phyloP scores from a whole-genome alignment of 2,113 vertebrate species.

The Scartelaos histophorus region DNA sequence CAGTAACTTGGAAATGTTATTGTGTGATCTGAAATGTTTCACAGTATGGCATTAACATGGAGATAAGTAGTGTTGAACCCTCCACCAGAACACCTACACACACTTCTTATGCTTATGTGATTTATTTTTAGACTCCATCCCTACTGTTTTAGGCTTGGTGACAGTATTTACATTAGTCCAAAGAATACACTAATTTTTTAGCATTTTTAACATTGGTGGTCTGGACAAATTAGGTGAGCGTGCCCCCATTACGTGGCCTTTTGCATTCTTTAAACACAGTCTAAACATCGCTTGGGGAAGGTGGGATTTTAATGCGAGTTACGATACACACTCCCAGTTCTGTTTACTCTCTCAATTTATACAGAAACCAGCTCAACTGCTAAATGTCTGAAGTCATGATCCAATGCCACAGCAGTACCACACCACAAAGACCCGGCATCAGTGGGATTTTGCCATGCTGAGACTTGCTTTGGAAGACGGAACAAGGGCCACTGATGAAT shows the following conservation, averaged over 20 bases:
- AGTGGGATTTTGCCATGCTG: background rate
- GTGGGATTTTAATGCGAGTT: conserved; percentile 11
- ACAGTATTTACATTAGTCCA: background rate
- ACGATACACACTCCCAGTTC: background rate
- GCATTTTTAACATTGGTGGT: background rate
- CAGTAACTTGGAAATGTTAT: no score
- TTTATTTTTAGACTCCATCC: background rate
- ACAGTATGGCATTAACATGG: no score
- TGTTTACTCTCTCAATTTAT: background rate
- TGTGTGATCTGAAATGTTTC: no score
- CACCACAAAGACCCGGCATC: background rate
- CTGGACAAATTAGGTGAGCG: background rate
- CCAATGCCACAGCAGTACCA: background rate
- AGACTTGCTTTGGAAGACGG: background rate
- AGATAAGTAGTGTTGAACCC: no score
- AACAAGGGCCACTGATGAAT: conserved; percentile 7
- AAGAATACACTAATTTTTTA: background rate
- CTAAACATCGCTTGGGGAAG: background rate
- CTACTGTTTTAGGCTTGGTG: background rate
- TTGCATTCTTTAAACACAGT: background rate
- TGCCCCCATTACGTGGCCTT: background rate
- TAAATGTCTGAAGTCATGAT: background rate
- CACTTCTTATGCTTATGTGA: background rate
- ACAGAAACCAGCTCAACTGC: background rate
- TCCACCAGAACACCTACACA: no score